Base-by-base conservation (phyloP, 1,140 invertebrate genomes). In the Eurosta solidaginis region DNA sequence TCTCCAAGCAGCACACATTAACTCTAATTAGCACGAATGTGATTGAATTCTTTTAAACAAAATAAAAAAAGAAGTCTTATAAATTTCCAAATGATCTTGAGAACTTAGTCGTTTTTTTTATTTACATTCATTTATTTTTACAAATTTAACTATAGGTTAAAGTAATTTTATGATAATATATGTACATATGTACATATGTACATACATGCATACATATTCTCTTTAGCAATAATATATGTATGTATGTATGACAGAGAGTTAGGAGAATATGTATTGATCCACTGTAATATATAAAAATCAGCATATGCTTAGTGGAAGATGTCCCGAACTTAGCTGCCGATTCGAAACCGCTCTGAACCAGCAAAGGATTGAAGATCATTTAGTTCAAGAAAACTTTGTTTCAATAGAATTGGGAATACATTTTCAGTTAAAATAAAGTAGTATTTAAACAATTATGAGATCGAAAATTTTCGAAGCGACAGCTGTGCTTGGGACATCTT, bases 11-110 rank as follows among this genome's bases (percentile, higher is more conserved):
- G 22, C 59, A 68, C n/a, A n/a, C 33, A 68, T 68, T 74, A 74
- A 74, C 22, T n/a, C n/a, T 47, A 74, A 54, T 76, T 68, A 54
- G 79, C 76, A 77, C 77, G 79, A 80, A 78, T 80, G 79, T 80
- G 77, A 80, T 80, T 52, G 44, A 50, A 68, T 77, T 77, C 74
- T 76, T 76, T 76, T 50, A 52, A 25, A 50, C 81, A 68, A 17
- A n/a, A n/a, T n/a, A n/a, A n/a, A n/a, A n/a, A 68, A 68, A 68
- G 59, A 68, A 68, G 59, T 68, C 80, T 68, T 68, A 29, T 81
- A 81, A 85, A 84, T 85, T 83, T 85, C 82, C 85, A 86, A 84
- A 86, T 86, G 85, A 86, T 86, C 85, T 86, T 86, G 81, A 86
- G 86, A 79, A 81, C 83, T 83, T 86, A 86, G 85, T 86, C 85